Base-by-base conservation (phyloP, 1,140 invertebrate genomes). In the Tetraneura akinire region DNA sequence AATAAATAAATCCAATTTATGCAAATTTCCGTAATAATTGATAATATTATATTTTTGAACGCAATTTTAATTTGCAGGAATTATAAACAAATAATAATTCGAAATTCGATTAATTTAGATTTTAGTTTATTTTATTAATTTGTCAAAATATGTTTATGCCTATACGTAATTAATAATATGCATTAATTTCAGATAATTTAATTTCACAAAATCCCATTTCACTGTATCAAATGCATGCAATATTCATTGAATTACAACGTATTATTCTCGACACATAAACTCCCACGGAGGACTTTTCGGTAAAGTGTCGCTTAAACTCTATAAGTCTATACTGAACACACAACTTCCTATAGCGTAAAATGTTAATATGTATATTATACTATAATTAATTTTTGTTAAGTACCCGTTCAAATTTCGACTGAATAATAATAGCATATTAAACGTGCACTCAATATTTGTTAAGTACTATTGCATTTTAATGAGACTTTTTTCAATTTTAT, bases 231-330 rank as follows among this genome's bases (percentile, higher is more conserved):
- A 62, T 32, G 32, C 16, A 3, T 9, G 21, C n/a, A 4, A 4
- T 37, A 37, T 64, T 18, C 32, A 32, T 8, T 32, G 16, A 9
- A n/a, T 9, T 18, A 11, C 21, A 37, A 29, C 16, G 16, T 37
- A 29, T 37, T 64, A 64, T 64, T 64, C 29, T 64, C 32, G 60
- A 37, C 60, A 64, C 29, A 64, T 64, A 64, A 64, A 64, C 16
- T 29, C 29, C 32, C 32, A 32, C 29, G 60, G 60, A 29, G 29
- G 60, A 64, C 29, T 64, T 64, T 32, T 32, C 1, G 26, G 29
- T 26, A 62, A 32, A 32, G 26, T 29, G 57, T 29, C 26, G 26
- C 29, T 64, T 64, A 37, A 64, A 64, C 29, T 64, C 8, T 37
- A 64, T 14, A n/a, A n/a, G n/a, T n/a, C n/a, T n/a, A n/a, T n/a